A percentile compares a stretch with the other conserved stretches of the same genome.
These are phyloP conservation scores for Drosophila quadrilineata DNA, from an alignment of 1,140 invertebrate species.

Conservation along the genomic window DNA sequence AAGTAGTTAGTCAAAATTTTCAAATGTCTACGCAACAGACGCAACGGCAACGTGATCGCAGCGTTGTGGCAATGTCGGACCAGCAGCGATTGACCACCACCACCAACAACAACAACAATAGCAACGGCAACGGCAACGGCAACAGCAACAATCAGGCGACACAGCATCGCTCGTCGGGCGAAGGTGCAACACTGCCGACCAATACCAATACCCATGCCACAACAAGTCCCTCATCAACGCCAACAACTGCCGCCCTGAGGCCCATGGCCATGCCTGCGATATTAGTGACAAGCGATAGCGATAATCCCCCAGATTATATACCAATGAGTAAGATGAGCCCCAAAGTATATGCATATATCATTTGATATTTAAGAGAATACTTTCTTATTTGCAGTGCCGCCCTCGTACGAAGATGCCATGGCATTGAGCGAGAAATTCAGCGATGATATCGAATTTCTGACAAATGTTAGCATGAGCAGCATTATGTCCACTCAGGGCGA, in stretches of 20 bases:
- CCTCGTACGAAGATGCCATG: constrained; percentile 80
- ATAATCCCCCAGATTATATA: constrained; percentile 80
- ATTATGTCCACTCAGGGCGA: constrained; percentile 72
- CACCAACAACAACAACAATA: constrained; percentile 31
- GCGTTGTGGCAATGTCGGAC: constrained; percentile 24
- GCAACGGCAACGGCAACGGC: constrained; percentile 21
- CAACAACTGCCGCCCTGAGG: constrained; percentile 67
- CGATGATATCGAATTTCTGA: constrained; percentile 74
- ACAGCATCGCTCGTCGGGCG: constrained; percentile 30
- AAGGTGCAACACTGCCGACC: constrained; percentile 60
- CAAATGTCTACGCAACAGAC: constrained; percentile 60
- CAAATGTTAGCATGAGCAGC: constrained; percentile 79
- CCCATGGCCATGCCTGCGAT: constrained; percentile 62
- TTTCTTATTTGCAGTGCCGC: constrained; percentile 56
- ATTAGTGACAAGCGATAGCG: constrained; percentile 69
- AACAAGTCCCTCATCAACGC: constrained; percentile 57
- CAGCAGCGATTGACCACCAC: constrained; percentile 29
- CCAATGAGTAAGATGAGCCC: constrained; percentile 62
- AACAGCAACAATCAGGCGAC: constrained; percentile 44
- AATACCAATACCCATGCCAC: no score
- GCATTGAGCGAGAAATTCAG: constrained; percentile 78
- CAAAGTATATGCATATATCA: neutral
- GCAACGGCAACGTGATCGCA: constrained; percentile 24
- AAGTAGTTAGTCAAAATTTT: constrained; percentile 75
- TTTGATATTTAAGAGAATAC: neutral